Evolutionary conservation across 2,113 vertebrate genomes (phyloP), one percentile per base, ranked within the genome.

Genomic region (Scortum barcoo): DNA sequence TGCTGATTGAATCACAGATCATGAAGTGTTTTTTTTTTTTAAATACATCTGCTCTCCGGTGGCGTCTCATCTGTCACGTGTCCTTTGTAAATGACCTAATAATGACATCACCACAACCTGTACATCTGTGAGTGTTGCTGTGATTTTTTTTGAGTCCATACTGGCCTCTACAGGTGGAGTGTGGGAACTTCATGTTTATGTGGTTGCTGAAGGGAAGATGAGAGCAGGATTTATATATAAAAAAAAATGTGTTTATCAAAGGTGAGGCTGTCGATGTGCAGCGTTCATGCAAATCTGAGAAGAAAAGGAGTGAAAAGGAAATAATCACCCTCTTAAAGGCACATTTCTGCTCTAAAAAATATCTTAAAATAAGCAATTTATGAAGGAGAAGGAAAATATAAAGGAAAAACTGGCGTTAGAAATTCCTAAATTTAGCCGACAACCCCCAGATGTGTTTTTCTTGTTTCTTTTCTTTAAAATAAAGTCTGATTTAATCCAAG

Each of bases 141-240:
- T 12, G 1, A n/a, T 0, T 24, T 57, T 79, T 33, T 67, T 7
- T 24, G 14, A 33, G 73, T 30, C 38, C 30, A 57, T 4, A 69
- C 78, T 89, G 88, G 72, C 88, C 81, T 87, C 85, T 89, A 38
- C 16, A 72, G 88, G 84, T 58, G 5, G 53, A 6, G 42, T 9
- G 40, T 0, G 5, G 19, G 26, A 62, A 42, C 26, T 5, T 5
- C 3, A 19, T 28, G n/a, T n/a, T n/a, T n/a, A n/a, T n/a, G n/a
- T n/a, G n/a, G n/a, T n/a, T n/a, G n/a, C n/a, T n/a, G n/a, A n/a
- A 58, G 26, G 26, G 44, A 9, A 14, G 19, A 7, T 16, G 20
- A 19, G 33, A 12, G 44, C 44, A 17, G 16, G 44, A 4, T 44
- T 44, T 3, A 44, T 14, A 14, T 12, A 44, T 16, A 44, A 3